phyloP scores from a whole-genome alignment of 2,113 vertebrate species.

The Platichthys flesus region DNA sequence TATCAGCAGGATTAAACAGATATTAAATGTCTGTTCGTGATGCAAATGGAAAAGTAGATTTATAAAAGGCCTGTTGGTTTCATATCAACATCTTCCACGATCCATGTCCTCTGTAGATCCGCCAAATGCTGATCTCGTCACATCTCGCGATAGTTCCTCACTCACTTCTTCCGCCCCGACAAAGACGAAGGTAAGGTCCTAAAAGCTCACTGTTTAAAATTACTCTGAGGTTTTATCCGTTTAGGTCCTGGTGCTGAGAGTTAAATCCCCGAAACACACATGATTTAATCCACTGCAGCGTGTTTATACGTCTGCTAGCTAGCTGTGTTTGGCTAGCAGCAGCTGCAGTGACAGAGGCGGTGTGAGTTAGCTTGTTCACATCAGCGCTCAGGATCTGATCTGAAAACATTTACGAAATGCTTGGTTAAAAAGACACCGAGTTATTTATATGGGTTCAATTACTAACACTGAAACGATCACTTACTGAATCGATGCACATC shows the following conservation, averaged over 20 bases:
- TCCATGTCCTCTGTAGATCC: not conserved
- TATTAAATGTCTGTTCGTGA: not conserved
- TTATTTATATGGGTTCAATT: not conserved
- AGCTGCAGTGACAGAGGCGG: not conserved
- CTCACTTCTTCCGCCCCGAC: not conserved
- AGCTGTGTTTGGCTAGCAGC: not conserved
- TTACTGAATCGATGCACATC: not conserved
- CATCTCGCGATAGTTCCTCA: constrained; percentile 71
- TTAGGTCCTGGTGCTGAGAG: not conserved
- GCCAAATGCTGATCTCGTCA: not conserved
- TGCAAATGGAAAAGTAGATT: not conserved
- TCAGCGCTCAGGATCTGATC: not conserved
- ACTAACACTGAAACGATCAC: not conserved
- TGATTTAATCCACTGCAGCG: too few species aligned
- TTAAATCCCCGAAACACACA: not conserved
- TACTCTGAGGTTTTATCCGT: not conserved
- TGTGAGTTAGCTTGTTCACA: constrained; percentile 37
- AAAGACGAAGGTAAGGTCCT: constrained; percentile 83
- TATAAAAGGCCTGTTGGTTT: not conserved
- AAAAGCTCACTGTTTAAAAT: constrained; percentile 73
- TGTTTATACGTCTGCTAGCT: not conserved
- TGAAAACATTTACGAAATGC: not conserved
- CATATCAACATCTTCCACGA: rapidly evolving
- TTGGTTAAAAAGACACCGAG: not conserved
- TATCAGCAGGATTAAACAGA: not conserved